Base-by-base conservation (phyloP, 2,113 vertebrate species). In the Etheostoma cragini region DNA sequence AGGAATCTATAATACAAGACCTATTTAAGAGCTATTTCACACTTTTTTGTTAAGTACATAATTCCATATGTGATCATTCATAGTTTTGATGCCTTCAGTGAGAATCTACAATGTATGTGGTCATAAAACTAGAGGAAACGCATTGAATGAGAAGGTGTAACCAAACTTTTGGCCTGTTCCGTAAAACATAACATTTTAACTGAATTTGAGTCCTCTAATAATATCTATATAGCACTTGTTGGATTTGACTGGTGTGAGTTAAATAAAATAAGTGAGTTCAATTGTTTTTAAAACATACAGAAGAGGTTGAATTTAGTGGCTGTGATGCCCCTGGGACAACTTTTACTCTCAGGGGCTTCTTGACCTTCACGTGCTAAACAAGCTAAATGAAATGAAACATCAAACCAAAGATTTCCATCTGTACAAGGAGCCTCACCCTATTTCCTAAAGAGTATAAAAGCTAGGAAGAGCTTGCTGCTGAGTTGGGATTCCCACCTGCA, bases 401-500 rank as follows among this genome's bases (percentile, higher is more conserved):
- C 2, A 30, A 52, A 67, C 5, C 33, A 6, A 3, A 30, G 5
- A 12, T 58, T 49, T 17, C 21, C 0, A 38, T 24, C 35, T 26
- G 0, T 5, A 16, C 22, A 15, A 50, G 7, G 4, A 67, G 45
- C 33, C 57, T 68, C n/a, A 60, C 6, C 22, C 38, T 11, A 11
- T 0, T 19, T 57, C 4, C 38, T 8, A 6, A 5, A n/a, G 19
- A n/a, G 22, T 1, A 86, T 84, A 88, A 72, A 83, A 81, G 56
- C 46, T 13, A 13, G 49, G 17, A 14, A 15, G 50, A 22, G 52
- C 16, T 8, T 11, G 17, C 30, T 33, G 60, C 50, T 61, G 64
- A 69, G 62, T 8, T 1, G 11, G 1, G 26, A 68, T 15, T 78
- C 45, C 3, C 22, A 42, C n/a, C 47, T 57, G 53, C 17, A 42